Evolutionary conservation across 1,140 invertebrate genomes (phyloP), one percentile per base, ranked within the genome.

Genomic region (Eupeodes corollae): DNA sequence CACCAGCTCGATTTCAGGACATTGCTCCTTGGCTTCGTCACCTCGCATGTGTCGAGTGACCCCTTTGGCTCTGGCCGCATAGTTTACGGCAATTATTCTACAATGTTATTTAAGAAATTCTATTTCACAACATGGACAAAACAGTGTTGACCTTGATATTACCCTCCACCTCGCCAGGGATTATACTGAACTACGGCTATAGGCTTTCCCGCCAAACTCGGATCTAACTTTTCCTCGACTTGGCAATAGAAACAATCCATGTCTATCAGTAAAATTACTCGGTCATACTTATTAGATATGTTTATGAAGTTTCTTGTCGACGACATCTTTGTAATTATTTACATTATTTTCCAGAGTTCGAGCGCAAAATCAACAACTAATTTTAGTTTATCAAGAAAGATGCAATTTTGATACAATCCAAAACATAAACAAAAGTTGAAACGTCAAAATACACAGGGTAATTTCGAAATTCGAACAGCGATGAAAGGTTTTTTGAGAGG

Each of bases 241-340:
- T 91, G 88, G 58, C 93, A 95, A 69, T 93, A 98, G 70, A 98
- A 98, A 74, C 94, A 98, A 68, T 98, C 95, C 93, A 98, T 98
- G 61, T 98, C 95, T 46, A 98, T 83, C 40, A 98, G 73, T 6
- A 86, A 79, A 15, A 98, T 74, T 32, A 95, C 79, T 59, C 91
- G 70, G 49, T 76, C 70, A 41, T 63, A 68, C 43, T 66, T 67
- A 37, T 55, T 61, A 32, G 57, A 48, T 47, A 63, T 56, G 39
- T 54, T 49, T 16, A 67, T 48, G 52, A 53, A 59, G 42, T 49
- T 59, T 35, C 60, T 56, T 31, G 48, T 32, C 12, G 42, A 31
- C 15, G 19, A 59, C 21, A 26, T 26, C 8, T 26, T 26, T 26
- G 21, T 26, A 26, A 26, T 26, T 5, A 26, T 26, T 26, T 3